Evolutionary conservation across 2,113 vertebrate genomes (phyloP).

Genomic region (Erythrocercus mccallii): DNA sequence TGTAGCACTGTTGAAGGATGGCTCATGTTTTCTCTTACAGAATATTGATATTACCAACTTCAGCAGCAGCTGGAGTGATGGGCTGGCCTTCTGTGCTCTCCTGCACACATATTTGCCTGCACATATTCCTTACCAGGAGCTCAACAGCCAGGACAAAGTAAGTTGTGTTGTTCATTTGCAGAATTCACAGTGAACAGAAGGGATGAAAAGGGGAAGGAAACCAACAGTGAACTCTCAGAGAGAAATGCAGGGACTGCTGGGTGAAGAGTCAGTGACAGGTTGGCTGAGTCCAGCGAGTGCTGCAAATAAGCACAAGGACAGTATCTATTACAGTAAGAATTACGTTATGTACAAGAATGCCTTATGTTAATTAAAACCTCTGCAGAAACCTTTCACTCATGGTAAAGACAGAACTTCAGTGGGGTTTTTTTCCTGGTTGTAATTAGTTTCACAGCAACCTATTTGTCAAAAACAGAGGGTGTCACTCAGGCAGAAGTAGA

Average conservation of each 20-base stretch:
- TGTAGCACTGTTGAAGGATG: neutral
- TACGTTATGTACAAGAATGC: neutral
- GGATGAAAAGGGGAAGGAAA: neutral
- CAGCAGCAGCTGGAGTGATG: constrained; percentile 94
- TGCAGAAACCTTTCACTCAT: neutral
- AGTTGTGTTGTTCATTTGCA: neutral
- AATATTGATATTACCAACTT: constrained; percentile 94
- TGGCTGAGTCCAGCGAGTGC: neutral
- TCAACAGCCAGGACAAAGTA: constrained; percentile 90
- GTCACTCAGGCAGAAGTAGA: neutral
- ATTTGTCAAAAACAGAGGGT: neutral
- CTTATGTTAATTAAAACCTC: neutral
- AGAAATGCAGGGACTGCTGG: neutral
- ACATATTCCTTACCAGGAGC: constrained; percentile 91
- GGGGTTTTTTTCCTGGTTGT: neutral
- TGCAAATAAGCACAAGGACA: neutral
- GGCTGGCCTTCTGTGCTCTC: constrained; percentile 89
- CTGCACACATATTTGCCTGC: constrained; percentile 90
- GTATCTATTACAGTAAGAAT: neutral
- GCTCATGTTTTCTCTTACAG: constrained; percentile 54
- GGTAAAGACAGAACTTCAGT: neutral
- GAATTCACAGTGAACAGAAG: neutral
- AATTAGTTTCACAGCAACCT: neutral
- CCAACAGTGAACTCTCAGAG: neutral
- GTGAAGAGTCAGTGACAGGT: neutral